Evolutionary conservation across 2,113 vertebrate species (phyloP), one percentile per base, ranked within the genome.

Genomic region (Azemiops feae): DNA sequence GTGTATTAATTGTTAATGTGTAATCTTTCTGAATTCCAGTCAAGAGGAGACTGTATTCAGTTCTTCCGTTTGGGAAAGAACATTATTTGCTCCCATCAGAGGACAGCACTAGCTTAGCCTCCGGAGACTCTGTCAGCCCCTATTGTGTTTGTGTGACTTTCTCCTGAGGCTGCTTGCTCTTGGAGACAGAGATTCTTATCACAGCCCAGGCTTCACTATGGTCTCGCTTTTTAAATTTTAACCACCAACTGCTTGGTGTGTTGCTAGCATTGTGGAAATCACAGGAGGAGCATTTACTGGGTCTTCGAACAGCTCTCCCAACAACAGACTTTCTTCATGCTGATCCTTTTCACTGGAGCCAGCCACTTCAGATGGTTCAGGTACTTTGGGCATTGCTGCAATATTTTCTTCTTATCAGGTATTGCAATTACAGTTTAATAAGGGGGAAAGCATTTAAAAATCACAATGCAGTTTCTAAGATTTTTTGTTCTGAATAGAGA

Each of bases 1-100:
- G 93, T 93, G 3, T 95, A 96, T 97, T 96, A 97, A 98, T 97
- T 97, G 93, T 97, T 97, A 97, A 97, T 97, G 97, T 95, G 96
- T 89, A 53, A 81, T 91, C 94, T 97, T 95, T 95, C 96, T 96
- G 96, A 97, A 96, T 96, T 97, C 94, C 97, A 94, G 91, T 95
- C 89, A 20, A 94, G 90, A 87, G 58, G 92, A 94, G 91, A 60
- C 95, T 89, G 69, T 93, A 7, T 55, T 93, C 20, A 3, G 96
- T 93, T 96, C 94, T 97, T 93, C 0, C 7, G 69, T 97, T 96
- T 96, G 94, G 95, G 94, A 95, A 95, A 97, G 95, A 96, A 96
- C 96, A 95, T 97, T 94, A 94, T n/a, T 96, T 27, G 0, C 95
- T 98, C 95, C 95, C 94, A 69, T 91, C 93, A 96, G 97, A 96